Conservation (phyloP, 2,113 vertebrate species). For the Diadophis punctatus region DNA sequence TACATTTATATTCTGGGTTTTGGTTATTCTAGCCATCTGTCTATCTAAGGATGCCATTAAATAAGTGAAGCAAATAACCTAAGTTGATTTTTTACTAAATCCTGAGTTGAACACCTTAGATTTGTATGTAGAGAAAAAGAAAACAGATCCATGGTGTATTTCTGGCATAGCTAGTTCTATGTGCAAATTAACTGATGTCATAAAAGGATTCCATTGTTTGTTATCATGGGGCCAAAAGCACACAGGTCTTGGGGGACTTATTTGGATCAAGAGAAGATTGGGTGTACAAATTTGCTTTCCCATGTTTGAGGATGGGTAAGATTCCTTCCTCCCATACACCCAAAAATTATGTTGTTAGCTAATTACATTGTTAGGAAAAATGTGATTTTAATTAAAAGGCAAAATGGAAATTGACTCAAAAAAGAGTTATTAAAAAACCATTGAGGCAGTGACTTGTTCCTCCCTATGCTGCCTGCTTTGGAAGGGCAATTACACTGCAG, state of each 20-base stretch:
- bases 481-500: background rate
- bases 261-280: background rate
- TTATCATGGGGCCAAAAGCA: background rate
- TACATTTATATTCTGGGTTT: background rate
- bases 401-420: slow-evolving; percentile 58
- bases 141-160: background rate
- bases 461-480: slow-evolving; percentile 23
- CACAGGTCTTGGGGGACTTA: background rate
- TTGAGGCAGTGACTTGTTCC: slow-evolving; percentile 49
- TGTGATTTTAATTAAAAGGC: slow-evolving; percentile 71
- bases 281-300: accelerated
- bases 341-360: background rate
- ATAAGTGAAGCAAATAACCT: background rate
- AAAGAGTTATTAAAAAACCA: slow-evolving; percentile 66
- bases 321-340: background rate
- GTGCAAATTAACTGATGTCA: background rate
- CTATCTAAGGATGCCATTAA: background rate
- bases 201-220: background rate
- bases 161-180: background rate
- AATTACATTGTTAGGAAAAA: slow-evolving; percentile 40
- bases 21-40: background rate
- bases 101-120: background rate
- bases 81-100: background rate
- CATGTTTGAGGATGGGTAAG: background rate
- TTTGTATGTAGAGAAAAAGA: background rate